These are phyloP conservation scores for Lymantria dispar DNA, from an alignment of 2,888 invertebrate species.

Conservation along the genomic window DNA sequence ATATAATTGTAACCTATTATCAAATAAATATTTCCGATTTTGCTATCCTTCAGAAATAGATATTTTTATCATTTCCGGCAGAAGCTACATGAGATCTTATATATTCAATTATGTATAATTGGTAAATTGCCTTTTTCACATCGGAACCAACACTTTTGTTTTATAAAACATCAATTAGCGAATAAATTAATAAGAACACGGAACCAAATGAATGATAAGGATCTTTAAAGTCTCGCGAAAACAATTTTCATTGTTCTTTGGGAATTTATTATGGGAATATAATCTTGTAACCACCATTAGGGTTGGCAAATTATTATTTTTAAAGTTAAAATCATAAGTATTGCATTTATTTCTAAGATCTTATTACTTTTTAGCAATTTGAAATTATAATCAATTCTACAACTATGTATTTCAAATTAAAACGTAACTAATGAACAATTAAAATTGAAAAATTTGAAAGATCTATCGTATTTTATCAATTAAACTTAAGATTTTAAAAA, in stretches of 20 bases:
- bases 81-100: not conserved
- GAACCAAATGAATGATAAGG: slow-evolving; percentile 40
- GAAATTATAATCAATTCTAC: too few relatives aligned
- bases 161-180: slow-evolving; percentile 5
- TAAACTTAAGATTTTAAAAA: too few relatives aligned
- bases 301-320: not conserved
- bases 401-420: too few relatives aligned
- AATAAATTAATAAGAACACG: slow-evolving; percentile 26
- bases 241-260: slow-evolving; percentile 35
- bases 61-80: too few relatives aligned
- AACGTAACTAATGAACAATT: too few relatives aligned
- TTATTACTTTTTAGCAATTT: too few relatives aligned
- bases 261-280: slow-evolving; percentile 26
- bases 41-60: too few relatives aligned
- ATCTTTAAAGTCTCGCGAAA: slow-evolving; percentile 34
- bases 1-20: too few relatives aligned
- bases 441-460: too few relatives aligned
- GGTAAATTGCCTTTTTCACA: not conserved
- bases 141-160: not conserved
- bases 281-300: slow-evolving; percentile 25
- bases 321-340: too few relatives aligned
- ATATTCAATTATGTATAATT: not conserved
- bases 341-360: not conserved
- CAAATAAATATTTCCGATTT: too few relatives aligned
- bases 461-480: too few relatives aligned